A percentile compares a stretch with the other conserved stretches of the same genome.
Evolutionary conservation across 2,113 vertebrate genomes (phyloP).

Genomic region (Hystrix cristata): DNA sequence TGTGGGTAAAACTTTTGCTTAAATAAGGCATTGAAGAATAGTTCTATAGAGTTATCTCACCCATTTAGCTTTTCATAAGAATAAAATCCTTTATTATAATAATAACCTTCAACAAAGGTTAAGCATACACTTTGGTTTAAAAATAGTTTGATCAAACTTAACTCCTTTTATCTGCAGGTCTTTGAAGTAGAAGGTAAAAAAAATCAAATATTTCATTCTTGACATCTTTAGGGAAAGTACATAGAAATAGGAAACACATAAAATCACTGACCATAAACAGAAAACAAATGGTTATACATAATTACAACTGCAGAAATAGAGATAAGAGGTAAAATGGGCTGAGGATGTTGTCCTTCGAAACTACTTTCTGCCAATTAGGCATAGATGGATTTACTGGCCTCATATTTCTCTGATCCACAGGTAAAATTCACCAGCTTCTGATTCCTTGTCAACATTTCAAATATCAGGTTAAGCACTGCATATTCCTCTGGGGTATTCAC

Average conservation of each 20-base stretch:
- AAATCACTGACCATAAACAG: slow-evolving; percentile 58
- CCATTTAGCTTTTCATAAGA: slow-evolving; percentile 53
- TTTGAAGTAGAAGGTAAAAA: slow-evolving; percentile 75
- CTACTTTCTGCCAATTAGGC: slow-evolving; percentile 54
- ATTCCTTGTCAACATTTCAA: slow-evolving; percentile 69
- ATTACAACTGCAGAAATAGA: slow-evolving; percentile 58
- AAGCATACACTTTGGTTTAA: slow-evolving; percentile 64
- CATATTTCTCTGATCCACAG: slow-evolving; percentile 33
- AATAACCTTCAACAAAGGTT: slow-evolving; percentile 69
- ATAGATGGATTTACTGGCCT: slow-evolving; percentile 53
- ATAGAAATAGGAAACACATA: slow-evolving; percentile 79
- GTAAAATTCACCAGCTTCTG: slow-evolving; percentile 61
- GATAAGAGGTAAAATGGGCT: slow-evolving; percentile 17
- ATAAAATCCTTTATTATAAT: slow-evolving; percentile 62
- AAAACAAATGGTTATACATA: slow-evolving; percentile 55
- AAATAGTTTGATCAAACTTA: slow-evolving; percentile 62
- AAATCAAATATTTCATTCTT: slow-evolving; percentile 75
- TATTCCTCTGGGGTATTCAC: slow-evolving; percentile 55
- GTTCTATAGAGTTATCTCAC: slow-evolving; percentile 58
- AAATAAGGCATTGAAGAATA: not conserved
- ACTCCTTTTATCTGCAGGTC: slow-evolving; percentile 76
- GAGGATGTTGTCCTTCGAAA: slow-evolving; percentile 42
- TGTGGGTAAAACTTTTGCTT: not conserved
- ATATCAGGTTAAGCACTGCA: slow-evolving; percentile 41
- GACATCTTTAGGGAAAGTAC: slow-evolving; percentile 78